A percentile compares a stretch with the other conserved stretches of the same genome.
Evolutionary conservation across 2,888 invertebrate species (phyloP).

Genomic region (Cheilosia soror): DNA sequence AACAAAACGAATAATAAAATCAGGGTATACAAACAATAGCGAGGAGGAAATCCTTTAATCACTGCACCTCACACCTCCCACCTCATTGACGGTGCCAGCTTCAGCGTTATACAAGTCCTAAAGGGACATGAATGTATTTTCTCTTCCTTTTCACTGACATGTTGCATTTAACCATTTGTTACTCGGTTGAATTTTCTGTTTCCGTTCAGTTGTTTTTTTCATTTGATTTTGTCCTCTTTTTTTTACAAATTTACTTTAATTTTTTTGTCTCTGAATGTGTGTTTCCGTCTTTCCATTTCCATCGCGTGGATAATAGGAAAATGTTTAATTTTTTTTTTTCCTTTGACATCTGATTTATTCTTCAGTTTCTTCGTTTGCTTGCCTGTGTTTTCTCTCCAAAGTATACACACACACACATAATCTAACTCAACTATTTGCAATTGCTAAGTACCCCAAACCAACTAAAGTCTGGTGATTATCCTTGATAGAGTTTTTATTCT

Average conservation of each 20-base stretch:
- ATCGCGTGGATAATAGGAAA: conserved; percentile 33
- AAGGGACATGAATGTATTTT: conserved; percentile 50
- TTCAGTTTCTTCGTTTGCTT: conserved; percentile 26
- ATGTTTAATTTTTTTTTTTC: not conserved
- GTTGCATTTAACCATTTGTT: conserved; percentile 57
- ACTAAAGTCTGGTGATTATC: conserved; percentile 39
- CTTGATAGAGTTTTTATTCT: conserved; percentile 23
- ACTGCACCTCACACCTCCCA: not conserved
- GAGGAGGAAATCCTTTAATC: conserved; percentile 50
- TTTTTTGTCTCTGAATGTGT: conserved; percentile 45
- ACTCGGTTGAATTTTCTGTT: conserved; percentile 30
- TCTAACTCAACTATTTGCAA: conserved; percentile 28
- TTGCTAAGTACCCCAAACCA: conserved; percentile 2
- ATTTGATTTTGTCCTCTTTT: not conserved
- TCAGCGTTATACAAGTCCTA: conserved; percentile 4
- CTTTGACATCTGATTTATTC: conserved; percentile 28
- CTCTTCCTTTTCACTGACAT: conserved; percentile 48
- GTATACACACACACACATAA: conserved; percentile 10
- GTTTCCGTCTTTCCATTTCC: conserved; percentile 1
- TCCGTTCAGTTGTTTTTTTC: conserved; percentile 12
- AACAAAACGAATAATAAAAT: conserved; percentile 15
- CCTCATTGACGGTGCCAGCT: not conserved
- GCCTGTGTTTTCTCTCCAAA: conserved; percentile 33
- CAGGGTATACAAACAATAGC: conserved; percentile 45
- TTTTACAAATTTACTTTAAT: conserved; percentile 2